Conservation (phyloP, 2,888 invertebrate species). For the Ectemnius lituratus region DNA sequence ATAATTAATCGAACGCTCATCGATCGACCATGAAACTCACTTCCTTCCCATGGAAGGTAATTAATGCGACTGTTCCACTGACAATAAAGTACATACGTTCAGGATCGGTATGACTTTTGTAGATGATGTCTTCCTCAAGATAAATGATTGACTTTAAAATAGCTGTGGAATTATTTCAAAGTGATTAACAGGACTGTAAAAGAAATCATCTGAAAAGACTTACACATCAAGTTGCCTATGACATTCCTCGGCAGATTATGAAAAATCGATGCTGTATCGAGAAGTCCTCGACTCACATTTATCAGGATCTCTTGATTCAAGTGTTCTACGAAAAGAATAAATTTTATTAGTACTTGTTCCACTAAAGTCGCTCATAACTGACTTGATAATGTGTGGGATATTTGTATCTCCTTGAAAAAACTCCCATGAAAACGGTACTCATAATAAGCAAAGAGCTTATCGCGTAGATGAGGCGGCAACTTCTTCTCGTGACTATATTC, state of each 20-base stretch:
- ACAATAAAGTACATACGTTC: conserved; percentile 75
- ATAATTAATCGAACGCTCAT: background rate
- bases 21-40: conserved; percentile 41
- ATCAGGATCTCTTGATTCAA: conserved; percentile 70
- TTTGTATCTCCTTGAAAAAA: conserved; percentile 81
- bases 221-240: conserved; percentile 69
- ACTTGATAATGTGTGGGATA: conserved; percentile 80
- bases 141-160: conserved; percentile 68
- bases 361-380: conserved; percentile 18
- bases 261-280: conserved; percentile 70
- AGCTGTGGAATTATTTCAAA: conserved; percentile 35
- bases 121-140: conserved; percentile 71
- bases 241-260: conserved; percentile 64
- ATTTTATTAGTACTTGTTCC: background rate
- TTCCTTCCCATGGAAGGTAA: conserved; percentile 68
- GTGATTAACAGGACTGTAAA: background rate
- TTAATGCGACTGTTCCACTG: conserved; percentile 71
- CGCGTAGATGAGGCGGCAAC: conserved; percentile 79
- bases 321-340: conserved; percentile 53
- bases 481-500: conserved; percentile 82
- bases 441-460: conserved; percentile 81
- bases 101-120: conserved; percentile 65
- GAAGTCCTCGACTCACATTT: conserved; percentile 66
- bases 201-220: background rate
- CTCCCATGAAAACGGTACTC: conserved; percentile 81